These are phyloP conservation scores for Aleiodes sp. DNA, from an alignment of 1,140 invertebrate species.

Conservation along the genomic window DNA sequence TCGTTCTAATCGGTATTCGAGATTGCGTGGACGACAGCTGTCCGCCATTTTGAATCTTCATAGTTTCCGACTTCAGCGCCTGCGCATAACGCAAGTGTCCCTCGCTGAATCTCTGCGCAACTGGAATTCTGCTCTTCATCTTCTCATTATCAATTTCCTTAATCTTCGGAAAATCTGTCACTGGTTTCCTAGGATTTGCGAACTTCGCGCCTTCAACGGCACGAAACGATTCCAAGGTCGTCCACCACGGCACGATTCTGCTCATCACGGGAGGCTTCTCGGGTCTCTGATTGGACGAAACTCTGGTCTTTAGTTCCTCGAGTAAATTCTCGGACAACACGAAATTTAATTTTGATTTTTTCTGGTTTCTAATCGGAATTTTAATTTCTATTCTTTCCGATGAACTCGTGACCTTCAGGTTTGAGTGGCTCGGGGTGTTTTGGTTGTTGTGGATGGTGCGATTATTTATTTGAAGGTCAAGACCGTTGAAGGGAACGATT, in stretches of 20 bases:
- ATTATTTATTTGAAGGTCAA: slow-evolving; percentile 45
- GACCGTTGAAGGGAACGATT: background rate
- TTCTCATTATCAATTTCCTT: too few species aligned
- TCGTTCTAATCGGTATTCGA: too few species aligned
- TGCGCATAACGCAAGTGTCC: too few species aligned
- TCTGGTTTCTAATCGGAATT: slow-evolving; percentile 31
- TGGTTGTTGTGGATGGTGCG: slow-evolving; percentile 40
- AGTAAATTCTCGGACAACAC: slow-evolving; percentile 39
- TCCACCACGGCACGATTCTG: slow-evolving; percentile 31
- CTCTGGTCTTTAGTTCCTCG: background rate
- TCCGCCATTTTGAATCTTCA: too few species aligned
- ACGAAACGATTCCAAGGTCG: slow-evolving; percentile 31
- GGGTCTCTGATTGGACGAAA: background rate
- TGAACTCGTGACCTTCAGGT: slow-evolving; percentile 40
- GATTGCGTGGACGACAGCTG: too few species aligned
- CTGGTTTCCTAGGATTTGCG: background rate
- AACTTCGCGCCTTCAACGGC: background rate
- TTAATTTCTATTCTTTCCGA: slow-evolving; percentile 46
- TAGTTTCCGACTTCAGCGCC: too few species aligned
- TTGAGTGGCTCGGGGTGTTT: slow-evolving; percentile 38
- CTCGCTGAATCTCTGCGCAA: too few species aligned
- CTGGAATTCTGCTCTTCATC: too few species aligned
- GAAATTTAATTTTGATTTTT: slow-evolving; percentile 32
- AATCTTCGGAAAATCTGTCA: background rate
- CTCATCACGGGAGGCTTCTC: background rate